These are phyloP conservation scores for Sylvia borin DNA, from an alignment of 2,797 vertebrate species.

Conservation along the genomic window DNA sequence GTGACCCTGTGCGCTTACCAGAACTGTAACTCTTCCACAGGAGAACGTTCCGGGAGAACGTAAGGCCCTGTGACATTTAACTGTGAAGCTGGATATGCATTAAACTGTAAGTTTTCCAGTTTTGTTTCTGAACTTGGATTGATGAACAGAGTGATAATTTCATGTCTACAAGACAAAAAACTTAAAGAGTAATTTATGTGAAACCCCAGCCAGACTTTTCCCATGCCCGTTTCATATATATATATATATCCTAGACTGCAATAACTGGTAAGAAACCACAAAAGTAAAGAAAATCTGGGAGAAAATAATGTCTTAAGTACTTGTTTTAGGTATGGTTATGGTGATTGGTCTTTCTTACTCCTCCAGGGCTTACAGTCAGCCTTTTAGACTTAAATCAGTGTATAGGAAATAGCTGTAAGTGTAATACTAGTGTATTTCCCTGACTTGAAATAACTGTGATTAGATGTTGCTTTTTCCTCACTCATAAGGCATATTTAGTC, in stretches of 20 bases:
- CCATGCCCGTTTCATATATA: fast-evolving
- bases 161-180: background rate
- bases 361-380: background rate
- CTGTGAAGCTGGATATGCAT: background rate
- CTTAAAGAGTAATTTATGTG: background rate
- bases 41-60: background rate
- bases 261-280: background rate
- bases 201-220: background rate
- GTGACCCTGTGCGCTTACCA: background rate
- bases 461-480: background rate
- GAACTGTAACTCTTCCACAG: background rate
- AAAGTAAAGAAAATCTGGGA: background rate
- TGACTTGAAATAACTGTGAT: background rate
- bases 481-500: background rate
- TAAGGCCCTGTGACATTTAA: background rate
- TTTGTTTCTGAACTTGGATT: background rate
- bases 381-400: background rate
- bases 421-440: background rate
- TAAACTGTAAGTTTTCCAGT: background rate
- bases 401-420: background rate
- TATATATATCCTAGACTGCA: background rate
- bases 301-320: background rate
- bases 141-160: background rate
- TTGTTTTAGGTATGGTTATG: background rate
- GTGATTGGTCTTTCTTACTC: background rate